Evolutionary conservation across 2,888 invertebrate species (phyloP).

Genomic region (Lymantria monacha): DNA sequence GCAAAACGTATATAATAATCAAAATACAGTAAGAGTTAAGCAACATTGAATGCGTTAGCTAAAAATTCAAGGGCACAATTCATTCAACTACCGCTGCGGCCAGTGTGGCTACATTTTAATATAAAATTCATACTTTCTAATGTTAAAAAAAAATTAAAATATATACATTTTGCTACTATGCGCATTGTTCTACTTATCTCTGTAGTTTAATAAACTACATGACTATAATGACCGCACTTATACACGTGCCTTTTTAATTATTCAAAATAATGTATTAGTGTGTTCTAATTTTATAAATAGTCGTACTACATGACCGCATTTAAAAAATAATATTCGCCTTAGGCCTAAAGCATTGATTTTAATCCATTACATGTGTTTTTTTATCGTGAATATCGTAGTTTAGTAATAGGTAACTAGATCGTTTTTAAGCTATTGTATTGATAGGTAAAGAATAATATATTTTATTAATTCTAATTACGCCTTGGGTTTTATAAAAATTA

Average conservation of each 20-base stretch:
- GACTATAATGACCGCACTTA: background rate
- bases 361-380: too few relatives aligned
- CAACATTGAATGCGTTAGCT: constrained; percentile 24
- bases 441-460: too few relatives aligned
- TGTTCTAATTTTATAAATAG: too few relatives aligned
- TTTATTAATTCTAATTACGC: too few relatives aligned
- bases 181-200: constrained; percentile 1
- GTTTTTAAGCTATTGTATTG: too few relatives aligned
- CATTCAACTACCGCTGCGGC: constrained; percentile 2
- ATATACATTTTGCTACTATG: background rate
- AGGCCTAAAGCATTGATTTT: too few relatives aligned
- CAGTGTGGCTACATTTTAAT: constrained; percentile 1
- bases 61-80: constrained; percentile 21
- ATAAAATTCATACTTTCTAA: constrained; percentile 9
- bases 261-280: background rate
- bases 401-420: too few relatives aligned
- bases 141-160: constrained; percentile 6
- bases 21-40: constrained; percentile 15
- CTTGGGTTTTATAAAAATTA: too few relatives aligned
- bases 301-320: too few relatives aligned
- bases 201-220: background rate
- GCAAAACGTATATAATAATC: constrained; percentile 15
- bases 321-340: too few relatives aligned
- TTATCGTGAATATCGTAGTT: too few relatives aligned
- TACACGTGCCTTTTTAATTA: background rate